Percentiles rank a stretch among this genome's conserved stretches.
Evolutionary conservation across 2,888 invertebrate genomes (phyloP).

Genomic region (Polylopha cassiicola): DNA sequence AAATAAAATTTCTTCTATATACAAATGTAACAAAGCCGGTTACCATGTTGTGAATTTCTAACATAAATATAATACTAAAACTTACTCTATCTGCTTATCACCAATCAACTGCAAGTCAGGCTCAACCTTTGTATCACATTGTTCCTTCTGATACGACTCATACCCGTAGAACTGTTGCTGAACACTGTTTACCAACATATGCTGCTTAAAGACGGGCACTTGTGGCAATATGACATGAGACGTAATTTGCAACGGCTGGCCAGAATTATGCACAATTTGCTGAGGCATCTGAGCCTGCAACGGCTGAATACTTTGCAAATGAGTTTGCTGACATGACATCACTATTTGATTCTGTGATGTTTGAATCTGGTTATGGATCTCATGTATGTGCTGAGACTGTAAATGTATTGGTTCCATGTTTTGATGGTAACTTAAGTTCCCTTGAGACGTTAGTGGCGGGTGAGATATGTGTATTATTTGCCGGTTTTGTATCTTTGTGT

Average conservation of each 20-base stretch:
- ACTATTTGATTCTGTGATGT: slow-evolving; percentile 57
- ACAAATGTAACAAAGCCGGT: too few relatives aligned
- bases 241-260: slow-evolving; percentile 52
- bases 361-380: slow-evolving; percentile 41
- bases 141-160: slow-evolving; percentile 50
- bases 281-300: slow-evolving; percentile 32
- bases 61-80: slow-evolving; percentile 20
- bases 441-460: slow-evolving; percentile 47
- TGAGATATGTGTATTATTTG: slow-evolving; percentile 55
- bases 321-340: slow-evolving; percentile 59
- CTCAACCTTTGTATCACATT: slow-evolving; percentile 50
- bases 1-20: too few relatives aligned
- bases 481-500: slow-evolving; percentile 41
- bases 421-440: slow-evolving; percentile 57
- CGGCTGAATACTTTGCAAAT: slow-evolving; percentile 42
- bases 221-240: slow-evolving; percentile 59
- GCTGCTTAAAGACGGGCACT: slow-evolving; percentile 51
- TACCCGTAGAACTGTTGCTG: slow-evolving; percentile 53
- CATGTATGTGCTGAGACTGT: slow-evolving; percentile 47
- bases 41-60: background rate
- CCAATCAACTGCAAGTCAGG: slow-evolving; percentile 34
- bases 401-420: slow-evolving; percentile 51
- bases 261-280: slow-evolving; percentile 42
- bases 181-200: slow-evolving; percentile 51
- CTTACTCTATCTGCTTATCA: slow-evolving; percentile 51